A percentile compares a stretch with the other conserved stretches of the same genome.
These are phyloP conservation scores for Ceraclea dissimilis DNA, from an alignment of 2,888 invertebrate genomes.

Conservation along the genomic window DNA sequence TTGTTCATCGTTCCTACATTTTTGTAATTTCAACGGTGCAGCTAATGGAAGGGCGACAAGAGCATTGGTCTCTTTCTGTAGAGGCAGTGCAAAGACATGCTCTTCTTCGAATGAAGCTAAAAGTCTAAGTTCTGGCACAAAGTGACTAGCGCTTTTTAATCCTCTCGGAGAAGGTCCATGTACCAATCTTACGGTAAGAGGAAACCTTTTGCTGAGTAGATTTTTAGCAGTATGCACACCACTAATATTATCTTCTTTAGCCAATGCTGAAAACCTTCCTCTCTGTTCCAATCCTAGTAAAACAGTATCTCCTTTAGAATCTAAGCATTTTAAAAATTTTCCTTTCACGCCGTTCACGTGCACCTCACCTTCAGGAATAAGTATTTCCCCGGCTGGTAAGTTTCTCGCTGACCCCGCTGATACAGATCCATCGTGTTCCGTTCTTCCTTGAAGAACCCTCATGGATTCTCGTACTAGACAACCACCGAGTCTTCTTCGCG, in stretches of 20 bases:
- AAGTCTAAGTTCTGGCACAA: conserved; percentile 76
- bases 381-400: conserved; percentile 74
- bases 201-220: conserved; percentile 80
- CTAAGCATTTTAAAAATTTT: conserved; percentile 80
- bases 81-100: conserved; percentile 73
- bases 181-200: conserved; percentile 85
- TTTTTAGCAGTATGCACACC: conserved; percentile 90
- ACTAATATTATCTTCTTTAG: conserved; percentile 88
- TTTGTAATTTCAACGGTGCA: conserved; percentile 77
- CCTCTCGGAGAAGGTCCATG: conserved; percentile 84
- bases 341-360: conserved; percentile 60
- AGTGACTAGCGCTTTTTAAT: conserved; percentile 71
- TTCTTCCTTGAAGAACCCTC: conserved; percentile 58
- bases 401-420: conserved; percentile 64
- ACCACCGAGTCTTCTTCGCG: conserved; percentile 64
- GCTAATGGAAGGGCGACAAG: conserved; percentile 79
- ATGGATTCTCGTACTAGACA: conserved; percentile 76
- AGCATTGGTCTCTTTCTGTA: conserved; percentile 71
- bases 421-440: conserved; percentile 54
- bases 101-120: conserved; percentile 82
- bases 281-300: conserved; percentile 79
- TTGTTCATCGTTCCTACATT: conserved; percentile 75
- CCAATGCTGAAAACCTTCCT: conserved; percentile 87
- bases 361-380: conserved; percentile 70
- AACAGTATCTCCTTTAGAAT: conserved; percentile 75